Conservation (phyloP, 2,113 vertebrate genomes). For the zebrafish (Danio rerio) region GRCz12tu NC_133179.1:5580501-5581000, state of each 20-base stretch:
- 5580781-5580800: not conserved
- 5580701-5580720: not conserved
- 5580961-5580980: too few species aligned
- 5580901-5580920: too few species aligned
- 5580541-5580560: not conserved
- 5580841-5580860: not conserved
- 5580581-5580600: not conserved
- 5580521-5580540: not conserved
- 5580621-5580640: constrained; percentile 53
- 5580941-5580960: too few species aligned
- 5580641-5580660: constrained; percentile 68
- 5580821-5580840: not conserved
- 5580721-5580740: not conserved
- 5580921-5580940: too few species aligned
- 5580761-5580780: not conserved
- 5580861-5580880: not conserved
- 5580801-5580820: not conserved
- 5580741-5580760: not conserved
- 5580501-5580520: not conserved
- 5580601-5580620: constrained; percentile 60
- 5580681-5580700: not conserved
- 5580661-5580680: not conserved
- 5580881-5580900: too few species aligned
- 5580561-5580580: not conserved
- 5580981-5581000: too few species aligned